Conservation (phyloP, 1,140 invertebrate species). For the Macrotrachela quadricornifera region DNA sequence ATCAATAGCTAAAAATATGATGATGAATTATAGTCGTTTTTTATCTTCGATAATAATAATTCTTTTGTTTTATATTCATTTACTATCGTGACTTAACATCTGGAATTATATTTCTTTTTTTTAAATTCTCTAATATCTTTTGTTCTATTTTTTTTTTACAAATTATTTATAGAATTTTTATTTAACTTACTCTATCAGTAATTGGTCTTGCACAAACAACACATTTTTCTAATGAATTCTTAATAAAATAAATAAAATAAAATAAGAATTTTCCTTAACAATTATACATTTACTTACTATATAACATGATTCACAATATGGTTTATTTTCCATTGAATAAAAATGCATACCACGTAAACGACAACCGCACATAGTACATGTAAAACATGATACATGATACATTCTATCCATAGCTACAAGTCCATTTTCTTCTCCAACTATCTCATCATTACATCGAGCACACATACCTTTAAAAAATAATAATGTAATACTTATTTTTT, state of each 20-base stretch:
- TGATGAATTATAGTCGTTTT: too few species aligned
- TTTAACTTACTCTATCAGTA: slow-evolving; percentile 41
- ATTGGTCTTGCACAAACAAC: slow-evolving; percentile 85
- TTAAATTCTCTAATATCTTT: too few species aligned
- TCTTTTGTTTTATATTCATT: too few species aligned
- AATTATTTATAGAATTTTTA: neutral
- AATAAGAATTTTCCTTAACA: neutral
- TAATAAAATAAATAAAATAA: slow-evolving; percentile 14
- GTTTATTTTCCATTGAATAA: slow-evolving; percentile 73
- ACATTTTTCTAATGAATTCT: slow-evolving; percentile 84
- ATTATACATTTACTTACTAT: slow-evolving; percentile 36
- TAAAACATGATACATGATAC: slow-evolving; percentile 83
- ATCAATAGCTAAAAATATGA: too few species aligned
- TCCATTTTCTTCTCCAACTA: slow-evolving; percentile 69
- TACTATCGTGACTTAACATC: too few species aligned
- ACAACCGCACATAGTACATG: slow-evolving; percentile 57
- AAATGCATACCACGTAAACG: slow-evolving; percentile 81
- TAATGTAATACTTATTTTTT: too few species aligned
- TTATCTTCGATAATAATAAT: too few species aligned
- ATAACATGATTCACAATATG: slow-evolving; percentile 82
- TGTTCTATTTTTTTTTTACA: too few species aligned
- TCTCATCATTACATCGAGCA: slow-evolving; percentile 61
- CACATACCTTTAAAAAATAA: slow-evolving; percentile 44
- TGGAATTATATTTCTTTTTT: too few species aligned
- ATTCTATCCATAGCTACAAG: slow-evolving; percentile 87